Conservation (phyloP, 2,113 vertebrate genomes). For the Hoplias malabaricus region DNA sequence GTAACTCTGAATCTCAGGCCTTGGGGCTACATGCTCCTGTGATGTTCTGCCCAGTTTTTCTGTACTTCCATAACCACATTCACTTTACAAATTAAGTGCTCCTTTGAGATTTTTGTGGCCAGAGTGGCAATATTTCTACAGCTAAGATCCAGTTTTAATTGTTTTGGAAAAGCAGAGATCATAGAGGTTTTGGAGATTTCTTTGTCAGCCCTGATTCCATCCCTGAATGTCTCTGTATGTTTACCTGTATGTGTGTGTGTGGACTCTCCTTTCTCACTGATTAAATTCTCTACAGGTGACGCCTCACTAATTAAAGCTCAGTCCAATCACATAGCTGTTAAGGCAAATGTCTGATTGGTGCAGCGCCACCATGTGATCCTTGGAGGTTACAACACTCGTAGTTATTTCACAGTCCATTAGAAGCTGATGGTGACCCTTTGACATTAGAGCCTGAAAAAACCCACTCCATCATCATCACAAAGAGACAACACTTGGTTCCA, state of each 20-base stretch:
- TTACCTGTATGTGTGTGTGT: slow-evolving; percentile 49
- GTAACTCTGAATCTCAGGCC: no score
- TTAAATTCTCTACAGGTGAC: slow-evolving; percentile 73
- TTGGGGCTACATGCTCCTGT: background rate
- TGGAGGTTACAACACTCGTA: slow-evolving; percentile 99
- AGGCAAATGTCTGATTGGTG: no score
- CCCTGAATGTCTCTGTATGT: no score
- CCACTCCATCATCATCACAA: slow-evolving; percentile 99
- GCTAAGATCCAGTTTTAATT: no score
- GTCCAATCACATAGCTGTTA: slow-evolving; percentile 93
- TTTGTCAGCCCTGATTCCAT: no score
- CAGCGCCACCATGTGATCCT: slow-evolving; percentile 87
- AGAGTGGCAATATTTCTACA: no score
- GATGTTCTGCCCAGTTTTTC: background rate
- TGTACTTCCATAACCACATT: no score
- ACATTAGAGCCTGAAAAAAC: slow-evolving; percentile 97
- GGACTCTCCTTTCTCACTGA: slow-evolving; percentile 71
- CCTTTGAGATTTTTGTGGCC: no score
- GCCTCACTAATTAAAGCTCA: slow-evolving; percentile 81
- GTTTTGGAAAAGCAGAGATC: no score
- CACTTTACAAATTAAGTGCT: no score
- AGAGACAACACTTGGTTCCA: slow-evolving; percentile 79
- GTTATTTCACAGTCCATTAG: slow-evolving; percentile 99
- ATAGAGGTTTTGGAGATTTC: no score
- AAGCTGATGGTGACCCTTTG: slow-evolving; percentile 96